These are phyloP conservation scores for Bombus pyrosoma DNA, from an alignment of 1,140 invertebrate species.

Conservation along the genomic window DNA sequence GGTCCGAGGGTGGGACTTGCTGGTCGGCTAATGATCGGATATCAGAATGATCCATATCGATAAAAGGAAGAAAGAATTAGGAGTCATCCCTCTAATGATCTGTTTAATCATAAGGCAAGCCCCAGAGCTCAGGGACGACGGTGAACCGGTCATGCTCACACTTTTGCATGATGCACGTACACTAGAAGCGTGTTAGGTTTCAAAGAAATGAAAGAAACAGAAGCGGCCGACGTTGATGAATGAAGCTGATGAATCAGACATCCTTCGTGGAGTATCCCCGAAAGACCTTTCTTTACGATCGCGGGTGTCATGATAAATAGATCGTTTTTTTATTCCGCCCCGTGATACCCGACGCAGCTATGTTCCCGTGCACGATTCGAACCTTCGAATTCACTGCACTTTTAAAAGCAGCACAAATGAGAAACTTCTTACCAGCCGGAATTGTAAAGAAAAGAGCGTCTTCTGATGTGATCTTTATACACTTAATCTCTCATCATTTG, in stretches of 20 bases:
- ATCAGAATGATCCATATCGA: slow-evolving; percentile 43
- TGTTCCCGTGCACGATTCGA: neutral
- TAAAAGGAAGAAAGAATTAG: slow-evolving; percentile 31
- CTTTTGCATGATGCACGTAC: slow-evolving; percentile 59
- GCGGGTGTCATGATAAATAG: slow-evolving; percentile 70
- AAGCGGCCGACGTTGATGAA: slow-evolving; percentile 69
- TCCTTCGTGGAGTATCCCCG: slow-evolving; percentile 64
- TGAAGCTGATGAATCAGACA: slow-evolving; percentile 72
- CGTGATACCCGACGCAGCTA: slow-evolving; percentile 58
- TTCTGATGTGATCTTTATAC: neutral
- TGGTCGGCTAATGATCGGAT: slow-evolving; percentile 19
- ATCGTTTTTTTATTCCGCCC: slow-evolving; percentile 51
- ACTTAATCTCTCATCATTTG: neutral
- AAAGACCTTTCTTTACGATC: slow-evolving; percentile 71
- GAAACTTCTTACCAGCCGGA: no score
- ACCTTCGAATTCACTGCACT: neutral
- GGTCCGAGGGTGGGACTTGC: neutral
- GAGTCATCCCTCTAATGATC: slow-evolving; percentile 41
- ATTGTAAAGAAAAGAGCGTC: neutral
- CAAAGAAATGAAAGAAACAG: slow-evolving; percentile 73
- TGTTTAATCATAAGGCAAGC: slow-evolving; percentile 36
- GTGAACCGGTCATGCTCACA: slow-evolving; percentile 42
- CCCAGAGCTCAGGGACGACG: neutral
- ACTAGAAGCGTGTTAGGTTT: slow-evolving; percentile 63
- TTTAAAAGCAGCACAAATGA: no score